Conservation (phyloP, 1,140 invertebrate genomes). For the Neoseiulus cucumeris region DNA sequence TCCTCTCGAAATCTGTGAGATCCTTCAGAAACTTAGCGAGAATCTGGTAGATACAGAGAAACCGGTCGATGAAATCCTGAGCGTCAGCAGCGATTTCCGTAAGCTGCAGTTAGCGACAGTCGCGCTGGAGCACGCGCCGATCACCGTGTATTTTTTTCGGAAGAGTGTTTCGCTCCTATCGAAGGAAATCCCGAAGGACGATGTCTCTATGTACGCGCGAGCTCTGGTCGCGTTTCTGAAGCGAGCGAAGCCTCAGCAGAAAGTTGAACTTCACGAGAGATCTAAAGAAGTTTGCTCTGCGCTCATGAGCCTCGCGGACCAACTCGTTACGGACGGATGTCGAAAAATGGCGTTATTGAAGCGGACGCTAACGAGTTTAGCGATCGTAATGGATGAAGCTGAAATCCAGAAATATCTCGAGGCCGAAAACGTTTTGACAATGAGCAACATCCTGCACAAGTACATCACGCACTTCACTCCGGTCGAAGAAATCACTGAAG, state of each 20-base stretch:
- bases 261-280: background rate
- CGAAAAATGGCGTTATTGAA: background rate
- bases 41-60: background rate
- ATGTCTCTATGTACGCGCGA: background rate
- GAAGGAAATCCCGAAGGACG: background rate
- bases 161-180: background rate
- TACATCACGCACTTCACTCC: background rate
- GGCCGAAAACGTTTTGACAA: background rate
- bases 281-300: background rate
- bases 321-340: background rate
- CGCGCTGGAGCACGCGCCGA: background rate
- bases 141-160: background rate
- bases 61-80: background rate
- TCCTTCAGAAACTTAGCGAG: conserved; percentile 5
- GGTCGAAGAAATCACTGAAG: background rate
- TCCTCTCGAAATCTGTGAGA: background rate
- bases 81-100: background rate
- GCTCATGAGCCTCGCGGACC: background rate
- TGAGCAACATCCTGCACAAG: background rate
- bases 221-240: background rate
- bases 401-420: background rate
- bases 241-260: background rate
- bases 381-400: background rate
- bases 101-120: background rate
- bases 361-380: background rate